Conservation (phyloP, 2,113 vertebrate genomes). For the Nyctereutes procyonoides region DNA sequence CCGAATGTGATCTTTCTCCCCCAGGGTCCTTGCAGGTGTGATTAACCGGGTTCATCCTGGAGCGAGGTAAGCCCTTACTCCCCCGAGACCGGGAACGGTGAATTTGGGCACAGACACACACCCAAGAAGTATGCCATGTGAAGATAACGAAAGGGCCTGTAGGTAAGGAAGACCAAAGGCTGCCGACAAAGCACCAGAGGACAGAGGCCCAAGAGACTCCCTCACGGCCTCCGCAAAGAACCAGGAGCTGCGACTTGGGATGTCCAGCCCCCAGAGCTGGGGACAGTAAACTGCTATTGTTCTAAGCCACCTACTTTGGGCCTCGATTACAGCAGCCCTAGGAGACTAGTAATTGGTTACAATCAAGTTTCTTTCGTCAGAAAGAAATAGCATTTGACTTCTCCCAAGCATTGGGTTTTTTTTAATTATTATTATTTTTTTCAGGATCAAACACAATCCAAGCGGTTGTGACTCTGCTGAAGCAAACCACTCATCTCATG, state of each 20-base stretch:
- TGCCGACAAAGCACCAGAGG: background rate
- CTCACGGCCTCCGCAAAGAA: background rate
- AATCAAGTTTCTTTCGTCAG: background rate
- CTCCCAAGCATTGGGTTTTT: background rate
- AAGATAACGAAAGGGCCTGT: background rate
- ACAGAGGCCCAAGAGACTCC: background rate
- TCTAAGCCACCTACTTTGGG: background rate
- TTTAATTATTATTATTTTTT: background rate
- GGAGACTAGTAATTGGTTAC: background rate
- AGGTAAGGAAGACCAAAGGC: background rate
- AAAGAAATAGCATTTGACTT: background rate
- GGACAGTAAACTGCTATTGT: background rate
- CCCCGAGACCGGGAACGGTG: background rate
- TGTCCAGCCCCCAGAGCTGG: background rate
- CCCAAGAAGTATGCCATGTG: background rate
- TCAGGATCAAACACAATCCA: background rate
- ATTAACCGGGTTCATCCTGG: background rate
- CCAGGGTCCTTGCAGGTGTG: background rate
- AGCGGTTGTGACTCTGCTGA: background rate
- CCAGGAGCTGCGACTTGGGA: background rate
- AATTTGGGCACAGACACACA: background rate
- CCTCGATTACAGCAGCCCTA: background rate
- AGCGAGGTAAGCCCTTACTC: background rate
- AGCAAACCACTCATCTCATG: background rate
- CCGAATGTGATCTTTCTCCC: background rate